Conservation (phyloP, 2,888 invertebrate genomes). For the Orchesella flavescens region DNA sequence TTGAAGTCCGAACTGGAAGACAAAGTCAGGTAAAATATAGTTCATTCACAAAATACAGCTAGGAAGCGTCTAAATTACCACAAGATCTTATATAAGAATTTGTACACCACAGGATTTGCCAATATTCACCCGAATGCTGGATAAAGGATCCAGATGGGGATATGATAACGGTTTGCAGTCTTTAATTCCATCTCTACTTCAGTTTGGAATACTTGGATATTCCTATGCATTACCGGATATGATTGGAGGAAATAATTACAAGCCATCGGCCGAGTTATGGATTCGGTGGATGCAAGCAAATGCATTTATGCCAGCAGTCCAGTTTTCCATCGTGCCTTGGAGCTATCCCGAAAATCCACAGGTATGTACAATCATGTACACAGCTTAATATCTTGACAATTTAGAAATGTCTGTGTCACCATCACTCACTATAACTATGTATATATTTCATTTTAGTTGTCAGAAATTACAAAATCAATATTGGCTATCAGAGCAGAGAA, state of each 20-base stretch:
- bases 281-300: background rate
- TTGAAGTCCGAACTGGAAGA: constrained; percentile 83
- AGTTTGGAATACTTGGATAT: constrained; percentile 79
- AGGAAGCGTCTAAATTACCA: too few species aligned
- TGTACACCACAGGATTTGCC: background rate
- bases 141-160: constrained; percentile 76
- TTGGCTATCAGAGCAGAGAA: constrained; percentile 72
- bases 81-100: too few species aligned
- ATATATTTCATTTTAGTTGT: too few species aligned
- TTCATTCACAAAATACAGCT: too few species aligned
- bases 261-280: background rate
- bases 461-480: background rate
- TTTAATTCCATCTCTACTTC: constrained; percentile 74
- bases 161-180: constrained; percentile 74
- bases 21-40: constrained; percentile 78
- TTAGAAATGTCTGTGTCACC: too few species aligned
- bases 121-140: background rate
- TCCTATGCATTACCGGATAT: constrained; percentile 80
- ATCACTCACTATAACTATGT: too few species aligned
- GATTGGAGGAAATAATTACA: constrained; percentile 75
- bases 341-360: background rate
- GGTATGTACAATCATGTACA: background rate
- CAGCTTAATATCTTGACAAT: too few species aligned
- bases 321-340: constrained; percentile 2
- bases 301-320: background rate